These are phyloP conservation scores for Arctocebus calabarensis DNA, from an alignment of 2,797 vertebrate species.

Conservation along the genomic window DNA sequence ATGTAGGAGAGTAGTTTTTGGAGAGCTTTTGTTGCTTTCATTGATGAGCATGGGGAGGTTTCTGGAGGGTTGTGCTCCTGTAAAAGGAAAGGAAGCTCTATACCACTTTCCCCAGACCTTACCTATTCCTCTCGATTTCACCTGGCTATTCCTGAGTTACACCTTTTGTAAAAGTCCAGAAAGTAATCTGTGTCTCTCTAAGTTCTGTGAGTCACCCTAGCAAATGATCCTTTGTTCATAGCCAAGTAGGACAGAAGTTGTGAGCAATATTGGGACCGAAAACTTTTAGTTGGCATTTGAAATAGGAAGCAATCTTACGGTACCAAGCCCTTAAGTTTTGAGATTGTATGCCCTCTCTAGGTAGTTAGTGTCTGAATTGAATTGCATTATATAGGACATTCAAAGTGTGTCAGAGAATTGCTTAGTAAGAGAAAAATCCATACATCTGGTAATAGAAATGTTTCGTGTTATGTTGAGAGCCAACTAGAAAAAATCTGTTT, in stretches of 20 bases:
- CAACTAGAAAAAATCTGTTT: background rate
- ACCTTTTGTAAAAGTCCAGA: background rate
- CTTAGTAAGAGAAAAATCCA: background rate
- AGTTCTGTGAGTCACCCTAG: background rate
- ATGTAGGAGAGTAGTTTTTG: rapidly evolving
- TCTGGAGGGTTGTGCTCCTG: background rate
- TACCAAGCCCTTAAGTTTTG: background rate
- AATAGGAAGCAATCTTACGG: background rate
- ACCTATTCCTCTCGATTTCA: background rate
- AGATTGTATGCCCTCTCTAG: background rate
- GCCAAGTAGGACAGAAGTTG: background rate
- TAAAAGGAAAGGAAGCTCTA: background rate
- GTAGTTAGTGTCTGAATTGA: background rate
- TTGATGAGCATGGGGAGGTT: background rate
- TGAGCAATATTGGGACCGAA: background rate
- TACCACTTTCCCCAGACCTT: background rate
- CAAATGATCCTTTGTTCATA: background rate
- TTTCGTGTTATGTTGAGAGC: background rate
- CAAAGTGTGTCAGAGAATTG: background rate
- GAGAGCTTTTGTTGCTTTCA: background rate
- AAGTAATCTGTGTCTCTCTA: background rate
- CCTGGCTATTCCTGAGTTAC: background rate
- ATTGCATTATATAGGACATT: background rate
- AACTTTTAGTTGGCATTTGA: background rate
- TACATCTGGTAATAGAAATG: background rate